A percentile compares a stretch with the other conserved stretches of the same genome.
phyloP scores from a whole-genome alignment of 2,888 invertebrate species.

The Athrips mouffetella region DNA sequence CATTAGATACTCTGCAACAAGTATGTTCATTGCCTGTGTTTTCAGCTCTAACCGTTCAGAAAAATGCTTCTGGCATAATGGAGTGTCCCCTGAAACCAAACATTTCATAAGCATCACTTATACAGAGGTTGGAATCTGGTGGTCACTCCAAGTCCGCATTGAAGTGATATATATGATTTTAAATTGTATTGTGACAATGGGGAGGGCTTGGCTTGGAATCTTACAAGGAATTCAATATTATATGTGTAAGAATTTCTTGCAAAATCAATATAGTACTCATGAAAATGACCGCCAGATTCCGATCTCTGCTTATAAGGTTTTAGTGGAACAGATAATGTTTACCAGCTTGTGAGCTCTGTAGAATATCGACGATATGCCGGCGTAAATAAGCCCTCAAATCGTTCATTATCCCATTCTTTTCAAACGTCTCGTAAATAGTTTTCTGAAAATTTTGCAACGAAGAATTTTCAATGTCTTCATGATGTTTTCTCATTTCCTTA shows the following conservation, averaged over 20 bases:
- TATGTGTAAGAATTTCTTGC: too few species aligned
- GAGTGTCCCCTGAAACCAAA: conserved; percentile 48
- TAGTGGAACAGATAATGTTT: conserved; percentile 16
- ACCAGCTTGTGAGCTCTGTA: conserved; percentile 71
- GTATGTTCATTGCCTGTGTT: conserved; percentile 79
- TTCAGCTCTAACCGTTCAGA: conserved; percentile 67
- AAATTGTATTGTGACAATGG: too few species aligned
- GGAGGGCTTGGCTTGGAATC: too few species aligned
- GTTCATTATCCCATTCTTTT: conserved; percentile 78
- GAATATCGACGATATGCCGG: conserved; percentile 75
- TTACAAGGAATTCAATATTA: too few species aligned
- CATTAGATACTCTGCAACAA: conserved; percentile 80
- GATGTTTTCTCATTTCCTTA: conserved; percentile 21
- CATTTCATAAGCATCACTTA: too few species aligned
- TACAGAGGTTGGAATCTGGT: too few species aligned
- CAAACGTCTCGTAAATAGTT: conserved; percentile 76
- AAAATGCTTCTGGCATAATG: conserved; percentile 56
- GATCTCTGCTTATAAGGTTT: conserved; percentile 12
- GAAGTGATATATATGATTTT: too few species aligned
- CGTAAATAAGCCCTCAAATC: conserved; percentile 79
- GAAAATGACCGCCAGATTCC: too few species aligned
- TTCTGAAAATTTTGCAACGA: conserved; percentile 76
- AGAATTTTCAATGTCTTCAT: conserved; percentile 32
- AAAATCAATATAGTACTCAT: too few species aligned
- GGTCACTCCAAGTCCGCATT: too few species aligned